Evolutionary conservation across 1,140 invertebrate genomes (phyloP).

Genomic region (Tetragnatha versicolor): DNA sequence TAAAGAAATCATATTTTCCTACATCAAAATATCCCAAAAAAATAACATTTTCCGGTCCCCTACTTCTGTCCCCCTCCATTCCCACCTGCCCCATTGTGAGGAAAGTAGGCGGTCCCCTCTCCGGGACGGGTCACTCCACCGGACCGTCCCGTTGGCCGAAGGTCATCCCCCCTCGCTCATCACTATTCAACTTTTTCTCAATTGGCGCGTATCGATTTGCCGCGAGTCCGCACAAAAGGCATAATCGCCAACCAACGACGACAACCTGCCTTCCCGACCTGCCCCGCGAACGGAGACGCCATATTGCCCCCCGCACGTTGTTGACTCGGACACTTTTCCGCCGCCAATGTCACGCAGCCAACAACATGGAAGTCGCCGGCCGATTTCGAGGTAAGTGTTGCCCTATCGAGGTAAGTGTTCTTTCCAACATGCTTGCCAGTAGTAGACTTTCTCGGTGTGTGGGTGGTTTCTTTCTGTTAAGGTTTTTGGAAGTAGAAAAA

Average conservation of each 20-base stretch:
- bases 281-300: constrained; percentile 26
- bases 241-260: constrained; percentile 51
- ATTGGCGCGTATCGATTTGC: constrained; percentile 51
- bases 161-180: background rate
- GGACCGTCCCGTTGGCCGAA: background rate
- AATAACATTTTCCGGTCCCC: no score
- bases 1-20: no score
- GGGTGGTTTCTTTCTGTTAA: background rate
- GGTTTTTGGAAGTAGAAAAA: background rate
- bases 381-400: background rate
- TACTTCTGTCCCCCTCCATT: no score
- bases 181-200: constrained; percentile 47
- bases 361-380: background rate
- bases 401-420: no score
- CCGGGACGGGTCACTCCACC: background rate
- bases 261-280: constrained; percentile 29
- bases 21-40: no score
- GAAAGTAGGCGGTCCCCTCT: no score
- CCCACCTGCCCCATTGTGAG: no score
- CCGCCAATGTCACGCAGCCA: background rate
- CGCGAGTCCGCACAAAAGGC: constrained; percentile 13
- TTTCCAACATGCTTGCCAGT: no score
- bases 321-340: background rate
- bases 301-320: constrained; percentile 31
- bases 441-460: no score